A percentile compares a stretch with the other conserved stretches of the same genome.
Evolutionary conservation across 2,113 vertebrate species (phyloP).

Genomic region (Saguinus midas): DNA sequence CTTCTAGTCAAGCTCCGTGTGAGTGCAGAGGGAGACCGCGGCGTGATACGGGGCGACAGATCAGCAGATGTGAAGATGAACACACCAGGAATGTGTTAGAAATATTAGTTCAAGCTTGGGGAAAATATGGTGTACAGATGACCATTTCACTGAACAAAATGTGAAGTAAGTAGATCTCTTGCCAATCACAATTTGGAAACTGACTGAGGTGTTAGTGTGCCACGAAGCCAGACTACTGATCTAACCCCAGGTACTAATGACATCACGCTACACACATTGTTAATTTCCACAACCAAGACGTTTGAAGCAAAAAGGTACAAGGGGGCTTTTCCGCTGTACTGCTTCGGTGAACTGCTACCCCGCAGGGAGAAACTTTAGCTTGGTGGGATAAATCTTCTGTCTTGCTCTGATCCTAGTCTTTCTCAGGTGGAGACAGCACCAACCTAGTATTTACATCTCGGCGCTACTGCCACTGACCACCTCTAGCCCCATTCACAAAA

Average conservation of each 20-base stretch:
- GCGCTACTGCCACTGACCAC: background rate
- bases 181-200: background rate
- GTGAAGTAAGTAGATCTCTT: background rate
- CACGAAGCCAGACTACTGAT: background rate
- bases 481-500: background rate
- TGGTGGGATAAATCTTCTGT: background rate
- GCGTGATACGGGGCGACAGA: background rate
- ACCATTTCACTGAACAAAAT: background rate
- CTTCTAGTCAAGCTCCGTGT: background rate
- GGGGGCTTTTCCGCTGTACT: background rate
- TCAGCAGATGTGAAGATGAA: background rate
- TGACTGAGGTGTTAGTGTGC: background rate
- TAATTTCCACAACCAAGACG: constrained; percentile 3
- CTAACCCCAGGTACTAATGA: background rate
- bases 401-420: constrained; percentile 10
- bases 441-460: constrained; percentile 37
- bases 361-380: background rate
- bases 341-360: background rate
- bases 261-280: background rate
- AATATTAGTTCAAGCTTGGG: background rate
- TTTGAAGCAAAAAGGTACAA: background rate
- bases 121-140: background rate
- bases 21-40: background rate
- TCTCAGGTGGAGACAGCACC: background rate
- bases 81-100: background rate